These are phyloP conservation scores for Mustelus asterias DNA, from an alignment of 2,113 vertebrate genomes.

Conservation along the genomic window DNA sequence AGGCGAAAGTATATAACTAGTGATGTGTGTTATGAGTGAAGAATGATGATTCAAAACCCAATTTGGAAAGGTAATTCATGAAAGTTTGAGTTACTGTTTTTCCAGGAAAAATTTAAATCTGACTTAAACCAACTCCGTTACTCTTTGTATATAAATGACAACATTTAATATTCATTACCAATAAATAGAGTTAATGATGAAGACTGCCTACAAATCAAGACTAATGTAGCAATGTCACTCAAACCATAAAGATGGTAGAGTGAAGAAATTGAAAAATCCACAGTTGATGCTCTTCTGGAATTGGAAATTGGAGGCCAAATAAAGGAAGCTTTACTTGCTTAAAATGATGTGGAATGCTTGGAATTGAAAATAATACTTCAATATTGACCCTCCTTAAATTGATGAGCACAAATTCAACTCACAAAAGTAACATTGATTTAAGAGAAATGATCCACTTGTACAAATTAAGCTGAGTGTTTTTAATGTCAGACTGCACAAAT, in stretches of 20 bases:
- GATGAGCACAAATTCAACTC: background rate
- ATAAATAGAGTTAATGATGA: background rate
- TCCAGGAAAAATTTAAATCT: background rate
- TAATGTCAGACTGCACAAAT: background rate
- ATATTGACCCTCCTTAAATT: background rate
- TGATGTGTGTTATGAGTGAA: background rate
- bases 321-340: background rate
- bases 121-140: background rate
- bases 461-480: background rate
- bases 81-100: background rate
- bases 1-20: background rate
- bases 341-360: background rate
- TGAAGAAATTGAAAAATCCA: background rate
- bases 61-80: background rate
- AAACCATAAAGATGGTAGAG: background rate
- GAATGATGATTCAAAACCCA: background rate
- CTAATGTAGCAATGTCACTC: background rate
- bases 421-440: background rate
- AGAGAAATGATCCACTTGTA: background rate
- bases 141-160: background rate
- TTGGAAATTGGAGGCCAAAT: background rate
- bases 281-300: background rate
- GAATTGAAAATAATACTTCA: background rate
- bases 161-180: background rate
- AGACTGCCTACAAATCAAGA: background rate